Conservation (phyloP, 1,140 invertebrate genomes). For the Polypedilum pembai region DNA sequence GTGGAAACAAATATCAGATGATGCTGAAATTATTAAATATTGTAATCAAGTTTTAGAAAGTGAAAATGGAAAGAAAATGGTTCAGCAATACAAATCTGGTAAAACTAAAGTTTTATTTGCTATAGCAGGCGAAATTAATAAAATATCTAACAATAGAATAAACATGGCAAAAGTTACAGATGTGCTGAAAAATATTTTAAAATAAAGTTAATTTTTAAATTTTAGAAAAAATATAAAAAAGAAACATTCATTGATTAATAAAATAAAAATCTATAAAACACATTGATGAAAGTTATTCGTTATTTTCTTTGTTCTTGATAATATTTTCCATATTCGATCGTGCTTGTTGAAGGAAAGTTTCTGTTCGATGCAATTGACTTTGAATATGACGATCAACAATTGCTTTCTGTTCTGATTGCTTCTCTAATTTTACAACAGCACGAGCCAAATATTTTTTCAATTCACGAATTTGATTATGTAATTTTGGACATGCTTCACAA, state of each 20-base stretch:
- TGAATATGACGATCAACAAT: neutral
- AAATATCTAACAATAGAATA: constrained; percentile 51
- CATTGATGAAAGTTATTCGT: no score
- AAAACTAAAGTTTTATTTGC: constrained; percentile 59
- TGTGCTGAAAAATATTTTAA: constrained; percentile 46
- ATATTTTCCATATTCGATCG: constrained; percentile 7
- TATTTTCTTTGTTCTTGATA: neutral
- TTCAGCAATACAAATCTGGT: constrained; percentile 58
- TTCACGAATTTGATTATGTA: neutral
- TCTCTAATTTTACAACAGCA: neutral
- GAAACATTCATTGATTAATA: no score
- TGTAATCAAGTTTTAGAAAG: constrained; percentile 55
- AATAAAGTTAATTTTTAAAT: neutral
- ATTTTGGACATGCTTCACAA: neutral
- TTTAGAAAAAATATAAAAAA: no score
- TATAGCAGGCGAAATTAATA: constrained; percentile 53
- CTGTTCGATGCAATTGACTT: neutral
- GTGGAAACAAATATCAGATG: constrained; percentile 56
- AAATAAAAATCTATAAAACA: no score
- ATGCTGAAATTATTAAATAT: constrained; percentile 50
- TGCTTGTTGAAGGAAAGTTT: neutral
- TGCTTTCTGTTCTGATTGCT: neutral
- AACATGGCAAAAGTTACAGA: constrained; percentile 55
- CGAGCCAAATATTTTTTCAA: neutral
- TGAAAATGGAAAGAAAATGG: constrained; percentile 53